These are phyloP conservation scores for Zophobas morio DNA, from an alignment of 1,140 invertebrate genomes.

Conservation along the genomic window DNA sequence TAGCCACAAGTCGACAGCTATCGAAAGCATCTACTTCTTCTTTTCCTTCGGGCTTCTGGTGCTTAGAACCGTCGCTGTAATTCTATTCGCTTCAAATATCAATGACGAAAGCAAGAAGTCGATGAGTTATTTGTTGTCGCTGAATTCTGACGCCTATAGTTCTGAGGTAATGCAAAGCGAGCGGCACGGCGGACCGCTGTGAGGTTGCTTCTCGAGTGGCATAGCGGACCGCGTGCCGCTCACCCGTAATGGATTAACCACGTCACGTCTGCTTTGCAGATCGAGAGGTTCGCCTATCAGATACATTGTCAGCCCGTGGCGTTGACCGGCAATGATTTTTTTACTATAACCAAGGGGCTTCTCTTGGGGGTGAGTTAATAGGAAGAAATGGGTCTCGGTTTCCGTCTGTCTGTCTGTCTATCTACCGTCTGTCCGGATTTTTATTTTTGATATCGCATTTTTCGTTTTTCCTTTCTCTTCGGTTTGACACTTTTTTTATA, in stretches of 20 bases:
- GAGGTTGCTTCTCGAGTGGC: too few relatives aligned
- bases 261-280: constrained; percentile 2
- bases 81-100: constrained; percentile 19
- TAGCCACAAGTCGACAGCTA: constrained; percentile 4
- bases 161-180: background rate
- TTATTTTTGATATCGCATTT: too few relatives aligned
- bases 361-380: constrained; percentile 14
- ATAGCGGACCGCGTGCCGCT: background rate
- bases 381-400: too few relatives aligned
- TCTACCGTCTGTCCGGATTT: too few relatives aligned
- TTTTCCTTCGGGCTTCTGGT: constrained; percentile 37
- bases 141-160: constrained; percentile 9
- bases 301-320: constrained; percentile 28
- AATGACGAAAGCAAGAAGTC: constrained; percentile 35
- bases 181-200: too few relatives aligned
- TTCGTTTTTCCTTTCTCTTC: too few relatives aligned
- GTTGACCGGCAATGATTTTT: constrained; percentile 33
- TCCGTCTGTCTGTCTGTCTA: too few relatives aligned
- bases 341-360: constrained; percentile 15
- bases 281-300: constrained; percentile 13
- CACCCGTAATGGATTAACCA: too few relatives aligned
- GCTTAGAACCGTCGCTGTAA: constrained; percentile 1
- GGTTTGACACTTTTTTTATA: too few relatives aligned
- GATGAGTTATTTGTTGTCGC: constrained; percentile 9
- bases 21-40: constrained; percentile 21